Percentiles rank a stretch among this genome's conserved stretches.
These are phyloP conservation scores for Brachionichthys hirsutus DNA, from an alignment of 2,113 vertebrate species.

Conservation along the genomic window DNA sequence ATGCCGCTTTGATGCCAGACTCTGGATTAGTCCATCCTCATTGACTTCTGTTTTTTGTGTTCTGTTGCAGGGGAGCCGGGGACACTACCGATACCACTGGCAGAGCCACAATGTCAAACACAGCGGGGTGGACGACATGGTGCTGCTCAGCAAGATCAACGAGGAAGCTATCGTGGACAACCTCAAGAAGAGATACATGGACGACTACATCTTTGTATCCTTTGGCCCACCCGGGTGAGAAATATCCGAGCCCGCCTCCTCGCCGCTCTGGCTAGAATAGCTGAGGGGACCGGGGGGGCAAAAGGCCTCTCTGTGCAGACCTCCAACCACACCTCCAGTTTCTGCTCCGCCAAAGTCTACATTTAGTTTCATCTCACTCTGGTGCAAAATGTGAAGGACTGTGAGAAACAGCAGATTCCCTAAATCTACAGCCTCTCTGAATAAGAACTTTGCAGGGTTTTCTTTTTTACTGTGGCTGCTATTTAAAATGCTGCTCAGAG, in stretches of 20 bases:
- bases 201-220: slow-evolving; percentile 99
- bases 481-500: slow-evolving; percentile 10
- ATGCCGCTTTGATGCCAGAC: slow-evolving; percentile 17
- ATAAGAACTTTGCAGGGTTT: background rate
- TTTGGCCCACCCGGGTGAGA: slow-evolving; percentile 72
- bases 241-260: slow-evolving; percentile 42
- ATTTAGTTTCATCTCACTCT: slow-evolving; percentile 35
- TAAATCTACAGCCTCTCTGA: background rate
- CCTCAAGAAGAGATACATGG: slow-evolving; percentile 98
- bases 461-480: slow-evolving; percentile 5
- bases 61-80: slow-evolving; percentile 91
- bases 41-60: slow-evolving; percentile 44
- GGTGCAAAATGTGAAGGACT: slow-evolving; percentile 39
- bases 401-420: background rate
- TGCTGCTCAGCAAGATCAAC: slow-evolving; percentile 94
- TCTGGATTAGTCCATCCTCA: slow-evolving; percentile 16
- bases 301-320: slow-evolving; percentile 34
- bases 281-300: slow-evolving; percentile 42
- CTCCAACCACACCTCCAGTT: slow-evolving; percentile 17
- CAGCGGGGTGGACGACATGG: slow-evolving; percentile 98
- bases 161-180: slow-evolving; percentile 99
- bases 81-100: slow-evolving; percentile 96
- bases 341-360: slow-evolving; percentile 20
- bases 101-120: slow-evolving; percentile 99
- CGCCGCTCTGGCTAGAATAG: slow-evolving; percentile 55